Base-by-base conservation (phyloP, 1,140 invertebrate species). In the Aphelinus certus region DNA sequence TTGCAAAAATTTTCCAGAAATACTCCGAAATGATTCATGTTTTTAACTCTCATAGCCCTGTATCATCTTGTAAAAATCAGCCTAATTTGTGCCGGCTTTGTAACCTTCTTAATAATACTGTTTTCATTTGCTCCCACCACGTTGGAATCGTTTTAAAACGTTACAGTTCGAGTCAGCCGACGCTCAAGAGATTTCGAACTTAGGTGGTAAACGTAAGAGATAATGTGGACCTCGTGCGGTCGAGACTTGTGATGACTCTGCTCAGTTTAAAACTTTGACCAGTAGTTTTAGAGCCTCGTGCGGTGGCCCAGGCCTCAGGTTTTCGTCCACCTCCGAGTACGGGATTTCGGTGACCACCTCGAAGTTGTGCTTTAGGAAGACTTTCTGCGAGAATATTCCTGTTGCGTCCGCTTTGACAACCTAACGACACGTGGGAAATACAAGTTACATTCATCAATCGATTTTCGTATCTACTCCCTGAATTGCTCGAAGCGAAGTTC, bases 391-490 rank as follows among this genome's bases (percentile, higher is more conserved):
- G 79, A 90, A 95, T 0, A 92, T 88, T 42, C 94, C 93, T 0
- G 94, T 95, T 3, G 94, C 93, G 80, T 95, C 94, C 42, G 91
- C 92, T 83, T 95, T 95, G 67, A 95, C 91, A 9, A 95, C 78
- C 93, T 94, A 67, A 5, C 10, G 10, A 60, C 9, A 10, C 46
- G n/a, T 48, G 42, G 45, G 56, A 66, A 67, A 73, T 49, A 4
- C 26, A 63, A n/a, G 55, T 62, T 49, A 26, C 4, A 43, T 62
- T 48, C 1, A 45, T 63, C 7, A 60, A 55, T 46, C 5, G 47
- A 7, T 10, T 43, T 64, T 46, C 60, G 71, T 64, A 48, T 69
- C 7, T 71, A 74, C 63, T 68, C 62, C 58, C 71, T 79, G 48
- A 53, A 42, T 51, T 75, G 51, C 4, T 53, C 4, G 51, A 4